These are phyloP conservation scores for Macropodus opercularis DNA, from an alignment of 2,797 vertebrate genomes.

Conservation along the genomic window DNA sequence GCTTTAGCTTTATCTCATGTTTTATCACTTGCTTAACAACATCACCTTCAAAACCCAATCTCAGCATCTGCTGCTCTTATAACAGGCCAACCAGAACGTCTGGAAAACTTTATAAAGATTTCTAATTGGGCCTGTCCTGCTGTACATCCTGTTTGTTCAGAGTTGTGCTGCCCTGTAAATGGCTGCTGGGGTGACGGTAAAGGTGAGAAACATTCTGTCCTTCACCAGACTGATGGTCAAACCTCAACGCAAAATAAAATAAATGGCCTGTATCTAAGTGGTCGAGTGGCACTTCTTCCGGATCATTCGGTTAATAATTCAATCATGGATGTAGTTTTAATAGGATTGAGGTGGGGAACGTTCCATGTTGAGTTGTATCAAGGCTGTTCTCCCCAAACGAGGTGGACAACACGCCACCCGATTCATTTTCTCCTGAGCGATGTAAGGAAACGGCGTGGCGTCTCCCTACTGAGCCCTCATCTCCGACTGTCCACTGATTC, in stretches of 20 bases:
- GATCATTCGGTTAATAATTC: slow-evolving; percentile 32
- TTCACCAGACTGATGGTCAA: slow-evolving; percentile 8
- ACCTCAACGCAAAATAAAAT: background rate
- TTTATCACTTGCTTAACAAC: slow-evolving; percentile 39
- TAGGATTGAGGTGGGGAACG: slow-evolving; percentile 31
- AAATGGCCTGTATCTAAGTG: slow-evolving; percentile 8
- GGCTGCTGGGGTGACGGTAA: background rate
- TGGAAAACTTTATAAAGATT: too few relatives aligned
- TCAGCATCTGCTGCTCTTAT: background rate
- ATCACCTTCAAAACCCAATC: slow-evolving; percentile 51
- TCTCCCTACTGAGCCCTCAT: slow-evolving; percentile 65
- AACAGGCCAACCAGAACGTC: too few relatives aligned
- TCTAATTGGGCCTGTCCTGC: too few relatives aligned
- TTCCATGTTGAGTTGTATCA: slow-evolving; percentile 32
- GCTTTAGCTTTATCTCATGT: slow-evolving; percentile 44
- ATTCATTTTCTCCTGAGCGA: slow-evolving; percentile 13
- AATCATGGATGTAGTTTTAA: slow-evolving; percentile 45
- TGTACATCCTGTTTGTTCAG: background rate
- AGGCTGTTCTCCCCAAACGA: slow-evolving; percentile 34
- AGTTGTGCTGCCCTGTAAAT: background rate
- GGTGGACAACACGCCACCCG: slow-evolving; percentile 45
- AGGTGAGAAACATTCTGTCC: background rate
- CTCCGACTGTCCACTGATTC: slow-evolving; percentile 62
- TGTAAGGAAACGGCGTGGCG: slow-evolving; percentile 49
- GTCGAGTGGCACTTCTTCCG: slow-evolving; percentile 8